These are phyloP conservation scores for Anthoptus insignis DNA, from an alignment of 2,888 invertebrate genomes.

Conservation along the genomic window DNA sequence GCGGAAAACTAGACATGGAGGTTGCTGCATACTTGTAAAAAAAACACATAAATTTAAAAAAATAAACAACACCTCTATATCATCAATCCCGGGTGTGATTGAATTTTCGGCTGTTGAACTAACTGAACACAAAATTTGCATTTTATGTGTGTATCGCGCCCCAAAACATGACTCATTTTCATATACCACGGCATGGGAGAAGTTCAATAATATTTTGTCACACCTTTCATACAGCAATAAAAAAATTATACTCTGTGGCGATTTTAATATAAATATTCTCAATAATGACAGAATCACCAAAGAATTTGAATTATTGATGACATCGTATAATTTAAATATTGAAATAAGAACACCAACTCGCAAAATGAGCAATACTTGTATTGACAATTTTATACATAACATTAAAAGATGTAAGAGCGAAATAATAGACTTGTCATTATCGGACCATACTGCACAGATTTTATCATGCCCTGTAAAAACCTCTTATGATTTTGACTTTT, in stretches of 20 bases:
- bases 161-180: background rate
- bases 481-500: background rate
- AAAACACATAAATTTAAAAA: background rate
- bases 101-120: constrained; percentile 4
- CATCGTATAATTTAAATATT: background rate
- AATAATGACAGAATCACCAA: background rate
- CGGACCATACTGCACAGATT: constrained; percentile 8
- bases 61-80: background rate
- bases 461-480: background rate
- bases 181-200: background rate
- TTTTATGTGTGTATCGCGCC: constrained; percentile 2
- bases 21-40: constrained; percentile 8
- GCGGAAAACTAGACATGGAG: background rate
- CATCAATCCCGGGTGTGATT: background rate
- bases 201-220: background rate
- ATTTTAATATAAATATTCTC: constrained; percentile 8
- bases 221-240: background rate
- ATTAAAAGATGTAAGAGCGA: constrained; percentile 1
- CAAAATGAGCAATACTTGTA: background rate
- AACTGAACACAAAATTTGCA: background rate
- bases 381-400: background rate
- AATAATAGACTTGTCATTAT: background rate
- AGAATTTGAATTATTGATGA: background rate
- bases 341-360: background rate
- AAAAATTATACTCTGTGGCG: no score